phyloP scores from a whole-genome alignment of 2,888 invertebrate species.

The Eupelmus urozonus region DNA sequence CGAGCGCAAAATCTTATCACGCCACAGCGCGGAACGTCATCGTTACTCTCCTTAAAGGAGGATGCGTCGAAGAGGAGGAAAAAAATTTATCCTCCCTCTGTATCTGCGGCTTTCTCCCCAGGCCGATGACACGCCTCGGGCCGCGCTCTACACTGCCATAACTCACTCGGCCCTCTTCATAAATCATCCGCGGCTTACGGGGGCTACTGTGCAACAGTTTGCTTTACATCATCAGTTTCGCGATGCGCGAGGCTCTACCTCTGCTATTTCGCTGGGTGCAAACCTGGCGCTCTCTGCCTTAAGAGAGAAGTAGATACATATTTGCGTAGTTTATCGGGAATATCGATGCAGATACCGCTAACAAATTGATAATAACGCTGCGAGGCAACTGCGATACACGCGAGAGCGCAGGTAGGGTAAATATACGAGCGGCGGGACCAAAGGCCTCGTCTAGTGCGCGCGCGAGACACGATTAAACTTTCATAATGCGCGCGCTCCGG shows the following conservation, averaged over 20 bases:
- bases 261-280: neutral
- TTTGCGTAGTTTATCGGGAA: constrained; percentile 21
- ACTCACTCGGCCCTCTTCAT: constrained; percentile 51
- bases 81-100: constrained; percentile 13
- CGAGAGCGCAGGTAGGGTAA: neutral
- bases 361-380: constrained; percentile 44
- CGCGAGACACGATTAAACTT: constrained; percentile 45
- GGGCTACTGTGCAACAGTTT: constrained; percentile 58
- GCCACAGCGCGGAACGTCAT: neutral
- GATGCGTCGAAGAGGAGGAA: neutral
- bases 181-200: constrained; percentile 47
- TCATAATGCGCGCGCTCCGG: constrained; percentile 15
- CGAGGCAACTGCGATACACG: constrained; percentile 7
- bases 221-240: constrained; percentile 53
- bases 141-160: constrained; percentile 29
- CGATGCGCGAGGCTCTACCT: constrained; percentile 3
- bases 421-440: constrained; percentile 1
- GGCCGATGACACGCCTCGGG: constrained; percentile 37
- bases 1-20: constrained; percentile 41
- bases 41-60: neutral
- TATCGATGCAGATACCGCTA: constrained; percentile 39
- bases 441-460: constrained; percentile 9
- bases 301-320: too few species aligned
- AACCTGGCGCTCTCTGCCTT: too few species aligned
- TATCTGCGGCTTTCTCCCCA: neutral